phyloP scores from a whole-genome alignment of 2,113 vertebrate species.

The Noturus placidus region DNA sequence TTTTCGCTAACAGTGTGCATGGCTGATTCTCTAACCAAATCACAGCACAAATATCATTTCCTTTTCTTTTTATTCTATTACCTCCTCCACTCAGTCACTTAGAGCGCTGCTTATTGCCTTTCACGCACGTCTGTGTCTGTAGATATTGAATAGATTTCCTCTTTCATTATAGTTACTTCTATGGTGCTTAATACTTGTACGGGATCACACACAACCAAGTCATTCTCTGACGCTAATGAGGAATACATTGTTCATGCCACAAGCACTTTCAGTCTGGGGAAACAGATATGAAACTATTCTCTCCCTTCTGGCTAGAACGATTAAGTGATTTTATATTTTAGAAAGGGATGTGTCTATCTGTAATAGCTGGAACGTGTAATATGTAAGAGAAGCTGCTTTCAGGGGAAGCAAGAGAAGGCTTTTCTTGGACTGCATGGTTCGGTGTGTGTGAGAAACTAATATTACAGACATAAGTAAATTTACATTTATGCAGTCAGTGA shows the following conservation, averaged over 20 bases:
- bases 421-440: not conserved
- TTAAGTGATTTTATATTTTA: not conserved
- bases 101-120: slow-evolving; percentile 37
- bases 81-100: slow-evolving; percentile 40
- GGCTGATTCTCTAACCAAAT: slow-evolving; percentile 43
- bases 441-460: not conserved
- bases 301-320: not conserved
- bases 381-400: not conserved
- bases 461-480: slow-evolving; percentile 10
- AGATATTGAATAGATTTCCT: slow-evolving; percentile 23
- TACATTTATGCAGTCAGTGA: not conserved
- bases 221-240: slow-evolving; percentile 3
- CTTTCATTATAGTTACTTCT: slow-evolving; percentile 20
- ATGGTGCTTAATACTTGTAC: not conserved
- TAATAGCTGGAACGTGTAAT: no score
- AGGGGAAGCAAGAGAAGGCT: not conserved
- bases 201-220: not conserved
- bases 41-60: slow-evolving; percentile 46
- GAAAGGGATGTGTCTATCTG: not conserved
- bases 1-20: slow-evolving; percentile 26
- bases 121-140: slow-evolving; percentile 32
- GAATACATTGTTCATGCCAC: not conserved
- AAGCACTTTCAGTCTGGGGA: not conserved
- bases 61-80: slow-evolving; percentile 45
- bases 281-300: not conserved